Conservation (phyloP, 2,113 vertebrate species). For the Hydrochoerus hydrochaeris region DNA sequence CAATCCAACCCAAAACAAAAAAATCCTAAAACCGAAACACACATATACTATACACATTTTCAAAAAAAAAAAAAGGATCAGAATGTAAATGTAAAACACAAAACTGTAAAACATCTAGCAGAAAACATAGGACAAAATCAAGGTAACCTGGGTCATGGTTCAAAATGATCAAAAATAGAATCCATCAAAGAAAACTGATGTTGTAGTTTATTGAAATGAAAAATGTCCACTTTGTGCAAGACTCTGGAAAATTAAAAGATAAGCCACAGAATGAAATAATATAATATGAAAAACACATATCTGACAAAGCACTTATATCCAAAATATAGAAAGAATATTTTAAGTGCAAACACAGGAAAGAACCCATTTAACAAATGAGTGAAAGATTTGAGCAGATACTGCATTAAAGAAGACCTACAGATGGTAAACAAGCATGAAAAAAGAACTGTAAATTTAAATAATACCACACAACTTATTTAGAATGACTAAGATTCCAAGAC, state of each 20-base stretch:
- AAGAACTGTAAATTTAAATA: constrained; percentile 39
- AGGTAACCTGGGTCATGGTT: not conserved
- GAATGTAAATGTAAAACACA: not conserved
- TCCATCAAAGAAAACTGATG: constrained; percentile 13
- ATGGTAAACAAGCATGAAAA: not conserved
- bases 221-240: constrained; percentile 43
- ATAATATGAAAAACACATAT: not conserved
- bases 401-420: not conserved
- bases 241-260: not conserved
- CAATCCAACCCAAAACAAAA: not conserved
- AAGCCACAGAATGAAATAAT: not conserved
- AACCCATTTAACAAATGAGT: constrained; percentile 19
- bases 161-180: not conserved
- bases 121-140: constrained; percentile 40
- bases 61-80: constrained; percentile 5
- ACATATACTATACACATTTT: not conserved
- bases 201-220: constrained; percentile 19
- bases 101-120: constrained; percentile 21
- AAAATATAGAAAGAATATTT: constrained; percentile 26
- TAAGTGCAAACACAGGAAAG: constrained; percentile 42
- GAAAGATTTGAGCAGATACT: not conserved
- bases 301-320: not conserved
- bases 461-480: not conserved
- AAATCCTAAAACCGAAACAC: not conserved
- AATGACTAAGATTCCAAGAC: not conserved